These are phyloP conservation scores for Chloroceryle aenea DNA, from an alignment of 2,113 vertebrate species.

Conservation along the genomic window DNA sequence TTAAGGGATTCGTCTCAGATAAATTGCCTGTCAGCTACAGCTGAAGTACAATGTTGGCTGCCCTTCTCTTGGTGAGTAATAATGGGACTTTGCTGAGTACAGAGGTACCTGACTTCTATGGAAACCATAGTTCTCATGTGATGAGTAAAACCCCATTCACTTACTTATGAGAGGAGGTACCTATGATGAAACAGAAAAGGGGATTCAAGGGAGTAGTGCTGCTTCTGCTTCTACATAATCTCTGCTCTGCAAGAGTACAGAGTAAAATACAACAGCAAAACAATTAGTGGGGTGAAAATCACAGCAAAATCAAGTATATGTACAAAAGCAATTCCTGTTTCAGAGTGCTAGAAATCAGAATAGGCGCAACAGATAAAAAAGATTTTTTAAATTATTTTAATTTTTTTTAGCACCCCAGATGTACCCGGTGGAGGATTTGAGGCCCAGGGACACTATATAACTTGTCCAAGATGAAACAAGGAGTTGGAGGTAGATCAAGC, in stretches of 20 bases:
- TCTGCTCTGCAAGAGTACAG: background rate
- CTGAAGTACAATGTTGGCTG: background rate
- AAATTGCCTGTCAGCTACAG: conserved; percentile 23
- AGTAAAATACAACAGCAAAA: background rate
- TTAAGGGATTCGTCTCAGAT: background rate
- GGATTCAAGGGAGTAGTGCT: background rate
- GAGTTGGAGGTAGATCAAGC: background rate
- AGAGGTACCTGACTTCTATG: conserved; percentile 17
- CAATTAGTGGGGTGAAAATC: background rate
- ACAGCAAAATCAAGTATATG: background rate
- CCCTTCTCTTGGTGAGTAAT: conserved; percentile 5
- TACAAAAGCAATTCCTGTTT: background rate
- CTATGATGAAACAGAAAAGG: background rate
- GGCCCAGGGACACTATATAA: background rate
- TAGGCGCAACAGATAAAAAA: background rate
- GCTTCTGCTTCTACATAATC: background rate
- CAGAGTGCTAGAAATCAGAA: background rate
- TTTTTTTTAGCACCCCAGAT: background rate
- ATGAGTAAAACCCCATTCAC: background rate
- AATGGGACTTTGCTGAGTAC: background rate
- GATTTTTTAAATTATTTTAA: background rate
- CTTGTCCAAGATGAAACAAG: background rate
- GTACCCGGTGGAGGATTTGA: background rate
- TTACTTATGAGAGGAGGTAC: background rate
- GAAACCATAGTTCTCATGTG: background rate